phyloP scores from a whole-genome alignment of 2,888 invertebrate species.

The Meandrusa payeni region DNA sequence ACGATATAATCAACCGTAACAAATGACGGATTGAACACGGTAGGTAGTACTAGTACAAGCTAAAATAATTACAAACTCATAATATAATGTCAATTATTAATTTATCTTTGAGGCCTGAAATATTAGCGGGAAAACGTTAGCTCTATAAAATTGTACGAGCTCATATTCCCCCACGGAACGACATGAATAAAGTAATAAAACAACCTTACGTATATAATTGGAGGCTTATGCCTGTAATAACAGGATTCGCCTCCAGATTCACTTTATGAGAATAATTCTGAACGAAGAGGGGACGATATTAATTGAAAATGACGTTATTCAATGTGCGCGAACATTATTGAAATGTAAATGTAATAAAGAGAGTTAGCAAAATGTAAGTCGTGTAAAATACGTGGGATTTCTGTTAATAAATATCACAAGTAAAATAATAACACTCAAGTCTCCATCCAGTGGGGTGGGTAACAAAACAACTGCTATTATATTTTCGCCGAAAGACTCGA shows the following conservation, averaged over 20 bases:
- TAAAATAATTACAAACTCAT: too few species aligned
- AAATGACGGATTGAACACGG: too few species aligned
- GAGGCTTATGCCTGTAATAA: conserved; percentile 24
- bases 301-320: conserved; percentile 19
- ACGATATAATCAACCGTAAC: too few species aligned
- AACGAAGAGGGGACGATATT: conserved; percentile 24
- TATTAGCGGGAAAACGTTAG: conserved; percentile 4
- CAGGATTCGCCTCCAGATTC: conserved; percentile 20
- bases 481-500: too few species aligned
- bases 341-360: conserved; percentile 25
- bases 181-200: conserved; percentile 21
- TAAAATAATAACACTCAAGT: too few species aligned
- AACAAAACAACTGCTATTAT: too few species aligned
- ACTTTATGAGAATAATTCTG: conserved; percentile 24
- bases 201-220: conserved; percentile 22
- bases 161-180: conserved; percentile 13
- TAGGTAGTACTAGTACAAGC: too few species aligned
- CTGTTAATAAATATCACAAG: too few species aligned
- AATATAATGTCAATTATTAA: too few species aligned
- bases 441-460: too few species aligned
- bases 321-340: conserved; percentile 18
- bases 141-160: conserved; percentile 11
- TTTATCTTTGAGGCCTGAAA: neutral
- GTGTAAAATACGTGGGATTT: too few species aligned
- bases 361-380: too few species aligned